Evolutionary conservation across 2,113 vertebrate species (phyloP), one percentile per base, ranked within the genome.

Genomic region (Paraplagusia blochii): DNA sequence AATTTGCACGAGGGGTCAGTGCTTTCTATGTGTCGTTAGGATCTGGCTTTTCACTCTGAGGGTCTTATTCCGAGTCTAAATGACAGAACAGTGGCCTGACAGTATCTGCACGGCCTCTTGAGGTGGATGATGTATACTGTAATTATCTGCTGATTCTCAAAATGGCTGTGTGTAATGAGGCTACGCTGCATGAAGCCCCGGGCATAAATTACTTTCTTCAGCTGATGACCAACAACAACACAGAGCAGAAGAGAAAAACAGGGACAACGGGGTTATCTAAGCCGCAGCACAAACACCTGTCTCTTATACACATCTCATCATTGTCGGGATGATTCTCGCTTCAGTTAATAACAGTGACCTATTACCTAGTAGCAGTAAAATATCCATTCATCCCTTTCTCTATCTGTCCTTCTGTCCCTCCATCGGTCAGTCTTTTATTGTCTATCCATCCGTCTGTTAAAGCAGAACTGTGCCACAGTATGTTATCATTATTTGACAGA

Each of bases 111-210:
- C 50, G 58, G 75, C 78, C 79, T 80, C 76, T 64, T 74, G 81
- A 79, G 83, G 87, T 86, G 74, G 77, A 87, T 88, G 88, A 90
- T 91, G 84, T 90, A 90, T 90, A 87, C 88, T 75, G 88, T 88
- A 91, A 92, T 92, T 90, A 92, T 91, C 85, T 90, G 84, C 88
- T 88, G 90, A 90, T 92, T 90, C 88, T 87, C 85, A 90, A 88
- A 91, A 91, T 90, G 88, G 85, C 85, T 69, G 75, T 81, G 86
- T 80, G 87, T 89, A 90, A 92, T 90, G 90, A 90, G 88, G 80
- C 90, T 88, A 74, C 78, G 85, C 85, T 63, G 80, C 83, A 73
- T 76, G 74, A 76, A 83, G 84, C 83, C 72, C 69, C 53, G 57
- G 72, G 82, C 85, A 89, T 91, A 87, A 87, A 90, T 92, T 88